Percentiles rank a stretch among this genome's conserved stretches.
Evolutionary conservation across 2,797 vertebrate genomes (phyloP).

Genomic region (Megaceryle alcyon): DNA sequence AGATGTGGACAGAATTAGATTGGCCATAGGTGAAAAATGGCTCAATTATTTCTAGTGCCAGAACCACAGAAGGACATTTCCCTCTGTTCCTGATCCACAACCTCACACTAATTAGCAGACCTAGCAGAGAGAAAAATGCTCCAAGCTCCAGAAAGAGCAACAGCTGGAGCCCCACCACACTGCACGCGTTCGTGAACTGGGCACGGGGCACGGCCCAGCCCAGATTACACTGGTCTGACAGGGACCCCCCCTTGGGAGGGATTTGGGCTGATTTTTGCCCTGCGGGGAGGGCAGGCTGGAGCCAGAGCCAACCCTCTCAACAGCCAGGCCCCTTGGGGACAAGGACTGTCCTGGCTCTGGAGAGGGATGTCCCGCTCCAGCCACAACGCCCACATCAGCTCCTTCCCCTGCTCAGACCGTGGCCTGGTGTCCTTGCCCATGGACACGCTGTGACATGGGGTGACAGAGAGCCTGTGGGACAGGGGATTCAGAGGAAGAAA

Average conservation of each 20-base stretch:
- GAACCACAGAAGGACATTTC: conserved; percentile 51
- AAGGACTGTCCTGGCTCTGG: background rate
- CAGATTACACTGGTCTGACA: accelerated
- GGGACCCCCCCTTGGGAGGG: accelerated
- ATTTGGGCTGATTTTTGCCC: too few species aligned
- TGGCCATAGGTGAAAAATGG: conserved; percentile 60
- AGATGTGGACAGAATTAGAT: conserved; percentile 36
- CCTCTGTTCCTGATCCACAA: conserved; percentile 35
- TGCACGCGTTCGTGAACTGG: accelerated
- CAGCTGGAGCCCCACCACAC: background rate
- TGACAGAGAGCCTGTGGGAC: accelerated
- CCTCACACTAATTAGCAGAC: conserved; percentile 37
- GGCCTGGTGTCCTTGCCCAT: accelerated
- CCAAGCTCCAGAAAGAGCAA: background rate
- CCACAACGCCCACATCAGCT: background rate
- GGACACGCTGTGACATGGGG: accelerated
- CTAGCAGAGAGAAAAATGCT: conserved; percentile 23
- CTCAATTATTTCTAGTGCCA: conserved; percentile 60
- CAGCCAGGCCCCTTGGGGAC: accelerated
- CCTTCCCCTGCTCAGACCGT: background rate
- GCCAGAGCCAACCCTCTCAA: background rate
- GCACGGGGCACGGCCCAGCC: accelerated
- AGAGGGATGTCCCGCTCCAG: background rate
- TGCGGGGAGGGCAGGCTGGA: too few species aligned
- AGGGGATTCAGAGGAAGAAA: background rate